Evolutionary conservation across 2,797 vertebrate genomes (phyloP), one percentile per base, ranked within the genome.

Genomic region (Phataginus tetradactyla): DNA sequence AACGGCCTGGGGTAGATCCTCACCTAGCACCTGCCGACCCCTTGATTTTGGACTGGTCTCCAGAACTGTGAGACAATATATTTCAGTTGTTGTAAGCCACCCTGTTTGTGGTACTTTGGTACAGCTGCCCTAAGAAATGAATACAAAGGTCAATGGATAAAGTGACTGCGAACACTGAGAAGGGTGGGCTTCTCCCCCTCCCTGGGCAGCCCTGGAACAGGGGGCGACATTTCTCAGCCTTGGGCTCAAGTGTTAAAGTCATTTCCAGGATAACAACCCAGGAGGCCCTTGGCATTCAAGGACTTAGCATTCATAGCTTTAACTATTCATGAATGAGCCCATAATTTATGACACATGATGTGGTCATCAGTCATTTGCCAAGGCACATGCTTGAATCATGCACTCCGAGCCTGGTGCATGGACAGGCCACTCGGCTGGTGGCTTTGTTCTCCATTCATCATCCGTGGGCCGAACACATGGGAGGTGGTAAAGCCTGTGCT

Each of bases 381-480:
- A 63, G 74, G 51, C 37, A 64, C 37, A 20, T 25, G 55, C 83
- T 69, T 81, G 87, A 84, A 37, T 93, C 66, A 34, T 1, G 12
- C 1, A 27, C 89, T 55, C 51, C 4, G 72, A 86, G 68, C 86
- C n/a, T 8, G 8, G 49, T 6, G 6, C 27, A 27, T 0, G 3
- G 32, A 55, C 49, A 57, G 81, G 34, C 29, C 14, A 45, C 14
- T 0, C 25, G 75, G 68, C 66, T 66, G 7, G 25, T 78, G 53
- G 14, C 86, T 91, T 94, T 83, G 68, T 32, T 86, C 75, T 53
- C 90, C 53, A 14, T 53, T 39, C n/a, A 45, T 93, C 78, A 39
- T 14, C 81, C 10, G 3, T 20, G 49, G 49, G 45, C 95, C 87
- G 63, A 55, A 20, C 27, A 10, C 42, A 15, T 1, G 25, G 55